Evolutionary conservation across 1,140 invertebrate genomes (phyloP).

Genomic region (Ylistrum balloti): DNA sequence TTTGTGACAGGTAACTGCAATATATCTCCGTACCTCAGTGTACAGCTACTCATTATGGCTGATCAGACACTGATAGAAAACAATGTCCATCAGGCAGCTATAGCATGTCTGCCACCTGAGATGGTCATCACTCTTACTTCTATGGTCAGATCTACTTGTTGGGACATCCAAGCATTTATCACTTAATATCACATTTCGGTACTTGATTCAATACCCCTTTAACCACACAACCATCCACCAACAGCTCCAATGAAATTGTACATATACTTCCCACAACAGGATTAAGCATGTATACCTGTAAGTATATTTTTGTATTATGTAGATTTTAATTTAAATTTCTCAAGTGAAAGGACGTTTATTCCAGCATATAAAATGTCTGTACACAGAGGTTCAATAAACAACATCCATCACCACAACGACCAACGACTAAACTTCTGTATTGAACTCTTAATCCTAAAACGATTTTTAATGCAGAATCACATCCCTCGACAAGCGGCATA

Average conservation of each 20-base stretch:
- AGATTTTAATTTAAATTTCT: not conserved
- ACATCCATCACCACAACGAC: not conserved
- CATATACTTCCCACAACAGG: not conserved
- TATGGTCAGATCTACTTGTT: not conserved
- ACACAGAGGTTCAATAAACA: constrained; percentile 1
- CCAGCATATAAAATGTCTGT: not conserved
- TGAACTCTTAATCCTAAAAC: constrained; percentile 23
- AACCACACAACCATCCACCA: not conserved
- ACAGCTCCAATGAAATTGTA: not conserved
- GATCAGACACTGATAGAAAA: not conserved
- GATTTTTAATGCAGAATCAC: constrained; percentile 25
- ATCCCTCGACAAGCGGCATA: not conserved
- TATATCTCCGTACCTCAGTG: not conserved
- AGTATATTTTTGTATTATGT: constrained; percentile 4
- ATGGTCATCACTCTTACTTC: not conserved
- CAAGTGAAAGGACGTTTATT: constrained; percentile 34
- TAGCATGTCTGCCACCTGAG: not conserved
- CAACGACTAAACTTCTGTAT: not conserved
- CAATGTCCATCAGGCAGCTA: not conserved
- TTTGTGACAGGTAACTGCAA: not conserved
- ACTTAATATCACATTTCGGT: not conserved
- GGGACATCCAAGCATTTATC: not conserved
- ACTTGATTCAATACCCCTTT: not conserved
- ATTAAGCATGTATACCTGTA: not conserved
- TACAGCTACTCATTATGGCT: not conserved